These are phyloP conservation scores for Eupithecia insigniata DNA, from an alignment of 2,888 invertebrate genomes.

Conservation along the genomic window DNA sequence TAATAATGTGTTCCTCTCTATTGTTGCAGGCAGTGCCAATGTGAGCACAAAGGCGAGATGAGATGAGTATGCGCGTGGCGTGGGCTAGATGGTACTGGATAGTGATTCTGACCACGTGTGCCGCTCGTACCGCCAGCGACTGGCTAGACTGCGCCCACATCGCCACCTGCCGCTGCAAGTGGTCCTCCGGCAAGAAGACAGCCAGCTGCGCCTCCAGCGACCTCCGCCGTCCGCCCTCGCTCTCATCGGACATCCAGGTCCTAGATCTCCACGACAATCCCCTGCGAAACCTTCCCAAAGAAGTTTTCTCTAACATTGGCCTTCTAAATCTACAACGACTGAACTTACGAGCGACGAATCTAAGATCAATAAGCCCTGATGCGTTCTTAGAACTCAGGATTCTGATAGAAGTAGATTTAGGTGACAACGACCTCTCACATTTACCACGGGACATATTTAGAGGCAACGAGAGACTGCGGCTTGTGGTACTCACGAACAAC, in stretches of 20 bases:
- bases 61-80: constrained; percentile 84
- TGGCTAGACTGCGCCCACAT: constrained; percentile 95
- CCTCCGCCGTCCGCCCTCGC: constrained; percentile 89
- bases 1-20: constrained; percentile 34
- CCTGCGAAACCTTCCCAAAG: constrained; percentile 89
- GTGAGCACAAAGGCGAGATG: constrained; percentile 81
- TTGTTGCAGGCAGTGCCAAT: constrained; percentile 82
- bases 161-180: constrained; percentile 94
- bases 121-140: constrained; percentile 85
- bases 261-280: constrained; percentile 93
- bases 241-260: constrained; percentile 85
- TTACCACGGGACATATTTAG: constrained; percentile 91
- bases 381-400: constrained; percentile 94
- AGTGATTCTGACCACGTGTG: constrained; percentile 80
- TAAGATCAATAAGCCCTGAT: constrained; percentile 90
- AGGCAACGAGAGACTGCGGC: constrained; percentile 92
- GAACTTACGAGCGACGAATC: constrained; percentile 89
- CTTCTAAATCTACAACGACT: constrained; percentile 93
- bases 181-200: constrained; percentile 95
- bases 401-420: constrained; percentile 93
- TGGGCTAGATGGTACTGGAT: constrained; percentile 83
- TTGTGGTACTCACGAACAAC: constrained; percentile 92
- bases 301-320: constrained; percentile 91
- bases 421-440: constrained; percentile 90
- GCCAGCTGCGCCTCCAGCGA: constrained; percentile 93